phyloP scores from a whole-genome alignment of 2,797 vertebrate genomes.

The Girardinus metallicus region DNA sequence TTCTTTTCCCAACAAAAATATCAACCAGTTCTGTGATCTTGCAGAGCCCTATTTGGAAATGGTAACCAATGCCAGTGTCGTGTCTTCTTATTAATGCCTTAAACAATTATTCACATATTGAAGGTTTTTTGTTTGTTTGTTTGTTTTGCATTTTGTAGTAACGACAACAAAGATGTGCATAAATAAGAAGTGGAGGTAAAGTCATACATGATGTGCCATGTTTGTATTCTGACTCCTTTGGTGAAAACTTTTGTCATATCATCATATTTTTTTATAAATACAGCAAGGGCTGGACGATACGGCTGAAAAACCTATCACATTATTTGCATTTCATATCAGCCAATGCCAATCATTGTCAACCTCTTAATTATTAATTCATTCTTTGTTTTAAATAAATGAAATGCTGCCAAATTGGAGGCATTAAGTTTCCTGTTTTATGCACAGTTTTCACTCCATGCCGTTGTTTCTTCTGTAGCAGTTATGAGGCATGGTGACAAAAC shows the following conservation, averaged over 20 bases:
- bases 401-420: no score
- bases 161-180: not conserved
- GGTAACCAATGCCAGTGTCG: not conserved
- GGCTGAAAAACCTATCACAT: no score
- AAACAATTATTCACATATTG: not conserved
- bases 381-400: no score
- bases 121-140: not conserved
- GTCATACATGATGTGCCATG: not conserved
- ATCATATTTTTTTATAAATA: not conserved
- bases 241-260: not conserved
- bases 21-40: conserved; percentile 1
- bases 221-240: not conserved
- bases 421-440: no score
- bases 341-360: no score
- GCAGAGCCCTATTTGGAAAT: not conserved
- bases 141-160: not conserved
- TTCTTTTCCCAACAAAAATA: not conserved
- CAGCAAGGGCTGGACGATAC: no score
- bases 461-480: no score
- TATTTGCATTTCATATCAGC: no score
- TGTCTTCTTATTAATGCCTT: not conserved
- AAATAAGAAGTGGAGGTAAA: not conserved
- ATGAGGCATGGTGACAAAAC: no score
- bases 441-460: no score
- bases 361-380: no score